Evolutionary conservation across 2,888 invertebrate genomes (phyloP), one percentile per base, ranked within the genome.

Genomic region (Sipunculus nudus): DNA sequence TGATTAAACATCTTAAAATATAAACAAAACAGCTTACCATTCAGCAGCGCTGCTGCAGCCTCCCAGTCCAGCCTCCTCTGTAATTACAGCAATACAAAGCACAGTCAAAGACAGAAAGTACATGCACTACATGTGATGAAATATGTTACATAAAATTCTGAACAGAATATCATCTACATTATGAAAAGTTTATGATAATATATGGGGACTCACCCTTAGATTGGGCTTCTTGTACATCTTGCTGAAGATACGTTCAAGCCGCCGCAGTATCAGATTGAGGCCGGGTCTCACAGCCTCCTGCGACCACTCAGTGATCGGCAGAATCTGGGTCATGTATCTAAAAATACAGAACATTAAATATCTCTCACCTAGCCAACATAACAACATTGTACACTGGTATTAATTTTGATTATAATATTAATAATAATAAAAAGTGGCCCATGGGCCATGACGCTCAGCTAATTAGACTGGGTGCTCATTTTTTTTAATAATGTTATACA

Each of bases 41-140:
- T 94, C 1, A 99, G 86, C 50, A 99, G 86, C 23, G 93, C 92
- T 46, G 95, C 93, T 0, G 98, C 96, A 0, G 98, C 96, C 78
- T 94, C 93, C 98, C 98, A 99, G 78, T 98, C 96, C 0, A 94
- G 93, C 71, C 96, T 94, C 75, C 96, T 88, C 91, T 93, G 83
- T 43, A 79, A 70, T 57, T 54, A 55, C 13, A 48, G 38, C 29
- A 58, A 58, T 29, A 53, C 6, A 28, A 16, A 52, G 16, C 16
- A 13, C 13, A 48, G 13, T 10, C 8, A 31, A 31, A 48, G 49
- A 8, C 8, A 48, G 13, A 48, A 10, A 45, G 10, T 19, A 45
- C 13, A 45, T 10, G n/a, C 13, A 10, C 3, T 23, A 49, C 25
- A 5, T 16, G 50, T 5, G 5, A 49, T 13, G 8, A 13, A 39